A percentile compares a stretch with the other conserved stretches of the same genome.
These are phyloP conservation scores for Drosophila paramelanica DNA, from an alignment of 2,888 invertebrate genomes.

Conservation along the genomic window DNA sequence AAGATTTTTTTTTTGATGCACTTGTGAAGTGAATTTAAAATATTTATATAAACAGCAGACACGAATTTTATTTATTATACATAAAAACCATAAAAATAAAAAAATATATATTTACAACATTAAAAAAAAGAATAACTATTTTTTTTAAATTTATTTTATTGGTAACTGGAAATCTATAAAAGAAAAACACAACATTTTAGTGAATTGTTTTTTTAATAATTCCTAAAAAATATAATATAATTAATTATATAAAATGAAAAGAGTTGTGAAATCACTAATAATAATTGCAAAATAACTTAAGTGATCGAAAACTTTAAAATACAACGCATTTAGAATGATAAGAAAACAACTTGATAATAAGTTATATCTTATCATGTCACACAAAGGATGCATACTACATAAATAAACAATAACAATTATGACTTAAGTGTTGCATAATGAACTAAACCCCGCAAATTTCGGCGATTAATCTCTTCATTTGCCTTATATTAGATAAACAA, in stretches of 20 bases:
- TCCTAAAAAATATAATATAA: no score
- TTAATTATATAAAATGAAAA: neutral
- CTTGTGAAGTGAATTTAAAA: slow-evolving; percentile 28
- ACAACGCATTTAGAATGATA: slow-evolving; percentile 11
- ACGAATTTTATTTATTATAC: slow-evolving; percentile 60
- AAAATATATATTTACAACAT: neutral
- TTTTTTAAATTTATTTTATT: neutral
- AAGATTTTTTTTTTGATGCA: neutral
- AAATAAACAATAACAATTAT: slow-evolving; percentile 9
- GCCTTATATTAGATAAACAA: slow-evolving; percentile 16
- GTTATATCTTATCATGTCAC: slow-evolving; percentile 3
- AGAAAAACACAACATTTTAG: no score
- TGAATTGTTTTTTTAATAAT: no score
- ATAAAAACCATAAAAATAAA: slow-evolving; percentile 4
- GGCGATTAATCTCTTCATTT: neutral
- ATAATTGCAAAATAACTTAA: slow-evolving; percentile 2
- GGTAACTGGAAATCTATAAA: no score
- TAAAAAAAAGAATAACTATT: neutral
- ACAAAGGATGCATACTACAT: neutral
- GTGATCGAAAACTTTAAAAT: neutral
- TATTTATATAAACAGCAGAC: neutral
- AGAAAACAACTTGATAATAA: neutral
- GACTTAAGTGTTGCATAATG: neutral
- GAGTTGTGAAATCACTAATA: no score
- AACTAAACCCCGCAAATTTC: neutral